Evolutionary conservation across 1,140 invertebrate genomes (phyloP), one percentile per base, ranked within the genome.

Genomic region (Caenorhabditis inopinata): DNA sequence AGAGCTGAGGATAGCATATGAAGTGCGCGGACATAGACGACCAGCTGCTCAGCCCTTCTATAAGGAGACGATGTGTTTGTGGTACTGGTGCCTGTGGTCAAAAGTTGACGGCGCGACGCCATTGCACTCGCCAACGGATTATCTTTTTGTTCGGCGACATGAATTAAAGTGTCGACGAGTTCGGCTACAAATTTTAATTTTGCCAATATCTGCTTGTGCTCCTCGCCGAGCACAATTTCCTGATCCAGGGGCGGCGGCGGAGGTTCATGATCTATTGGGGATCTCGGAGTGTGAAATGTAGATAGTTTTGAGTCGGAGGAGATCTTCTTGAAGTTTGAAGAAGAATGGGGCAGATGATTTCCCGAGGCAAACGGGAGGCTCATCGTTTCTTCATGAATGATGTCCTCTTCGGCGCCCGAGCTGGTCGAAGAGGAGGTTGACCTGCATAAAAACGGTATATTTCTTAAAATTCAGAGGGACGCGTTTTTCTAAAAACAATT

Each of bases 171-270:
- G 83, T 95, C 94, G 68, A 94, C 94, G 16, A 97, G 90, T 16
- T 95, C 94, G 45, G 95, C 90, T 16, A 96, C 94, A 90, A 96
- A 97, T 87, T 95, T 95, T 46, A 97, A 90, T 89, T 97, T 97
- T 1, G 94, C 94, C 83, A 97, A 90, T 5, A 94, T 81, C 75
- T 81, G 94, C 89, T 95, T 96, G 89, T 97, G 96, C 87, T 95
- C 94, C 78, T 93, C 93, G 87, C 96, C 95, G 82, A 97, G 92
- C 21, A 98, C 91, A 23, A 96, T 97, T 90, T 98, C 96, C 89
- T 97, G 95, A 45, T 94, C 94, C 76, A 98, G 90, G 89, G 97
- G 95, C 16, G 86, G 87, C 14, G 84, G 68, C 0, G 29, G 18
- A 5, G 51, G 51, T 5, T 82, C 82, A 7, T 82, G 82, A 25